Base-by-base conservation (phyloP, 2,113 vertebrate genomes). In the Cyanoliseus patagonus region DNA sequence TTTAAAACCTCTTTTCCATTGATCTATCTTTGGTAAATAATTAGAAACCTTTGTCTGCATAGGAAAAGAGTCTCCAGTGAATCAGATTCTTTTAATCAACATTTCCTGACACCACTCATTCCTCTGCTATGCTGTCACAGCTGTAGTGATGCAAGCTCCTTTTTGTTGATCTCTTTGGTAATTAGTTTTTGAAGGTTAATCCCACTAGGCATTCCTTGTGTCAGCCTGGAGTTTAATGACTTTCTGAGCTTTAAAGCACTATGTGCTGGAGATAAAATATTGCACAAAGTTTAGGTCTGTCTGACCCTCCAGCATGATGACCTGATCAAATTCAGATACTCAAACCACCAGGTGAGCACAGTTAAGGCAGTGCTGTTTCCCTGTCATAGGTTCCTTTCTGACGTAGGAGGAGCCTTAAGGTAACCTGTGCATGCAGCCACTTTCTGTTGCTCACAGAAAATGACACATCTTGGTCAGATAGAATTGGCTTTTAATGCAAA, bases 151-250 rank as follows among this genome's bases (percentile, higher is more conserved):
- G 27, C 64, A 84, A 64, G 57, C 68, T 88, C 87, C 76, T 66
- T 69, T 95, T 94, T 93, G 78, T 89, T 97, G 94, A 96, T 94
- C 63, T 97, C 93, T 91, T 86, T 93, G 87, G 61, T 94, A 97
- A 97, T 95, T 96, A 97, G 86, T 88, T 97, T 97, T 96, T 95
- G 96, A 97, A 97, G 91, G 78, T 97, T 93, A 96, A 85, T 96
- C 82, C 91, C 92, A 95, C 84, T 81, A 96, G 67, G 90, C 72
- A 96, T 96, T 97, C 41, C 39, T 35, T 69, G 74, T 86, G 88
- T 94, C 61, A 39, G 73, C 64, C 49, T 59, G 76, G 76, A 94
- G 37, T 53, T 61, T 94, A 90, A 97, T 86, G 96, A 74, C 92
- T 97, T 96, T 79, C 83, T 76, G 28, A 95, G 91, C 52, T 91